Evolutionary conservation across 2,797 vertebrate genomes (phyloP).

Genomic region (Phalloptychus januarius): DNA sequence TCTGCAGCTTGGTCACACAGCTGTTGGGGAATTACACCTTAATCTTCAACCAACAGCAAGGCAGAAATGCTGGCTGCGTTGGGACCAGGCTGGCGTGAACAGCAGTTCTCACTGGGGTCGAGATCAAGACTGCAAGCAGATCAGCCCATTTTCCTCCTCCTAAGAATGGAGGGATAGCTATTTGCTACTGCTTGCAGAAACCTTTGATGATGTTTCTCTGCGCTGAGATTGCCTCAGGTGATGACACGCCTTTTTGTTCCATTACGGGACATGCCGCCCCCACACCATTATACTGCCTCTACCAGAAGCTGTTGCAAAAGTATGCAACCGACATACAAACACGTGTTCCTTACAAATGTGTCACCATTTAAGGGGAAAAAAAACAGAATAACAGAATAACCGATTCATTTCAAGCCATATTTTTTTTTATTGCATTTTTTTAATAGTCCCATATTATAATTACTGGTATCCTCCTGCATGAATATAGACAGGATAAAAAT

Average conservation of each 20-base stretch:
- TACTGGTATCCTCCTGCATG: background rate
- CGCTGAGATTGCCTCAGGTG: background rate
- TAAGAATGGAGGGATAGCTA: background rate
- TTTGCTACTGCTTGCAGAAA: background rate
- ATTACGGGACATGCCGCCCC: background rate
- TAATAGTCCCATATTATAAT: background rate
- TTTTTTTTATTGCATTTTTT: no score
- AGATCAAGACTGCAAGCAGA: background rate
- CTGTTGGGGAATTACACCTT: background rate
- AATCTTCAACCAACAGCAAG: background rate
- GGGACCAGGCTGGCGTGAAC: background rate
- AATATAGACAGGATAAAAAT: background rate
- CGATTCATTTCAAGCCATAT: background rate
- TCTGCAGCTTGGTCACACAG: background rate
- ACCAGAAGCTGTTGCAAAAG: background rate
- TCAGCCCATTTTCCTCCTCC: background rate
- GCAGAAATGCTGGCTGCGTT: background rate
- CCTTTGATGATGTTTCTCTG: background rate
- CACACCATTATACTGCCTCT: background rate
- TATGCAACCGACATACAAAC: background rate
- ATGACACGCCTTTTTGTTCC: background rate
- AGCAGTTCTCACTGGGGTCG: background rate
- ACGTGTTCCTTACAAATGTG: background rate
- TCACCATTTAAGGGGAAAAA: background rate
- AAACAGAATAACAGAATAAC: background rate